These are phyloP conservation scores for Pocillopora damicornis DNA, from an alignment of 64 coral and sea anemone species.

Conservation along the genomic window DNA sequence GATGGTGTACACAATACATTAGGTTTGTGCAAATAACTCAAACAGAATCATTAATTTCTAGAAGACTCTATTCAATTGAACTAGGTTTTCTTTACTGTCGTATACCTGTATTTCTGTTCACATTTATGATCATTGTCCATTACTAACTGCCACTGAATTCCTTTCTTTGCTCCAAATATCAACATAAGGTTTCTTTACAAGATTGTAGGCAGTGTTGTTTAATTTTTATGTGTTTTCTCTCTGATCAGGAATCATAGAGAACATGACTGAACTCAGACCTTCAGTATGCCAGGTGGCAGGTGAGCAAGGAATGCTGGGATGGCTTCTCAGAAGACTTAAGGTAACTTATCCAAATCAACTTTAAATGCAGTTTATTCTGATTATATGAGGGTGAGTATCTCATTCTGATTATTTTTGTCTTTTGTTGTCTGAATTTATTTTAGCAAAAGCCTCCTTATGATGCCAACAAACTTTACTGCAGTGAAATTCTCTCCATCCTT, in stretches of 20 bases:
- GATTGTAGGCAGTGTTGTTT: too few species aligned
- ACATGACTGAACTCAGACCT: constrained; percentile 88
- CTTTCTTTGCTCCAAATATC: too few species aligned
- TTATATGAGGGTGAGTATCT: too few species aligned
- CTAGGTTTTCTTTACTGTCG: too few species aligned
- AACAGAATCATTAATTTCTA: not conserved
- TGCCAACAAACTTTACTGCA: constrained; percentile 93
- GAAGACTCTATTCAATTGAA: not conserved
- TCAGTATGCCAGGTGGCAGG: constrained; percentile 71
- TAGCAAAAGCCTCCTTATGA: constrained; percentile 94
- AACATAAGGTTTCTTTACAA: too few species aligned
- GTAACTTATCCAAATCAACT: constrained; percentile 12
- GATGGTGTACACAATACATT: constrained; percentile 97
- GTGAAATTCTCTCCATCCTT: constrained; percentile 96
- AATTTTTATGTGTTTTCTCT: not conserved
- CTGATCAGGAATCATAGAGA: constrained; percentile 82
- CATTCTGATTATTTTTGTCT: not conserved
- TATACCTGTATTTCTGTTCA: too few species aligned
- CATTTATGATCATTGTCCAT: too few species aligned
- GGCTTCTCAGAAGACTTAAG: constrained; percentile 91
- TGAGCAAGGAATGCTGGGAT: constrained; percentile 83
- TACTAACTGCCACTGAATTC: too few species aligned
- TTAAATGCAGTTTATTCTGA: too few species aligned
- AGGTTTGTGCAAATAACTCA: constrained; percentile 22
- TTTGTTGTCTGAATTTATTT: not conserved